Base-by-base conservation (phyloP, 2,797 vertebrate species). In the Tapera naevia region DNA sequence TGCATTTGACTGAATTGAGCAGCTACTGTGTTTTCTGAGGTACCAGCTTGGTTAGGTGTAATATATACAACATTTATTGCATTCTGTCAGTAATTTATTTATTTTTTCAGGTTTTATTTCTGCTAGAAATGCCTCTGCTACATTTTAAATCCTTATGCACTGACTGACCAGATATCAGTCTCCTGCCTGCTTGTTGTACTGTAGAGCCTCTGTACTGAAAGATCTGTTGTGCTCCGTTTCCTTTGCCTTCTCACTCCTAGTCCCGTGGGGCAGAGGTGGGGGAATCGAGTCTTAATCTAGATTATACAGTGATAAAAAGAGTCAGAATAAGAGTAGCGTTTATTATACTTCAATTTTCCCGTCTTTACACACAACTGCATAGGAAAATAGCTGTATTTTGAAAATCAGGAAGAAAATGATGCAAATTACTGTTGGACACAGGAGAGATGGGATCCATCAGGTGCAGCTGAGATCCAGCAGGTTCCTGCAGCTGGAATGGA, bases 11-110 rank as follows among this genome's bases (percentile, higher is more conserved):
- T 82, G 87, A 93, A 83, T 19, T 66, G 85, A 84, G 32, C 89
- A 95, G 76, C 76, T 95, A 70, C 70, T 51, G 25, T 70, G 32
- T 95, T 93, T 89, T 84, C 54, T 79, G 54, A 95, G 51, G 51
- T 75, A 43, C n/a, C 56, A 60, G 13, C 53, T 92, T 76, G 43
- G 79, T 89, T 88, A 78, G 30, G 39, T 94, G 43, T 51, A 66
- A 80, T 50, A 72, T 60, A 74, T 54, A 51, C 13, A 60, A 30
- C 10, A 28, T 79, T 88, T 88, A 58, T 62, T 83, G 53, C 43
- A 25, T 67, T 70, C 60, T 24, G 37, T 43, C 50, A 62, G 24
- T 72, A 80, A 74, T 88, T 73, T 64, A 61, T 88, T 83, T 85
- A 13, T 74, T 91, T 94, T 94, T n/a, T 64, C 28, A 78, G 1